Base-by-base conservation (phyloP, 1,140 invertebrate species). In the Platyscapa corneri region DNA sequence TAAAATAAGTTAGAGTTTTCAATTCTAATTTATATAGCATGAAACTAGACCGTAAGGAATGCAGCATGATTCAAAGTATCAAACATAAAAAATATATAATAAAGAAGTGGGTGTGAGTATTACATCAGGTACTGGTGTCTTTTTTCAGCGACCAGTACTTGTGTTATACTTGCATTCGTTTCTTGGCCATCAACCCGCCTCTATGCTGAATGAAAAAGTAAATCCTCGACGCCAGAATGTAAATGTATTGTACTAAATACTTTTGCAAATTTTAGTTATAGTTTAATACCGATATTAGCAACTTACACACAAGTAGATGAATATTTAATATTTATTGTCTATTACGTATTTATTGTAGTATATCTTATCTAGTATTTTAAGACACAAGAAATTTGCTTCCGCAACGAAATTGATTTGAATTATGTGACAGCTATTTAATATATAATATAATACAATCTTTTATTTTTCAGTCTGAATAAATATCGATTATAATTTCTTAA, bases 81-180 rank as follows among this genome's bases (percentile, higher is more conserved):
- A 67, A 79, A 79, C 37, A 60, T 34, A 67, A 67, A 34, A 85
- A 75, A 82, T 32, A 20, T 53, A 72, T 76, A 90, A 90, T 88
- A 88, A 90, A 90, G 91, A 88, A 89, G 89, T 89, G 94, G 94
- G 94, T 95, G 94, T 97, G 97, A 98, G 97, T 98, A 98, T 98
- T 98, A 97, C 97, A 98, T 98, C 97, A 98, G 97, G 97, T 98
- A 98, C 97, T 98, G 97, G 97, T 96, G 94, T 93, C 88, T 88
- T 91, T 46, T 88, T 91, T 88, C 90, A 90, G 92, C 89, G 90
- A 95, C 95, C 96, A 96, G 96, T 97, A 95, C 95, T 96, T 97
- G 96, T 96, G 96, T 97, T 94, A 97, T 96, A 96, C 96, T 97
- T 95, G 92, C 94, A 92, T 92, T 93, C 92, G 88, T 91, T 86